Evolutionary conservation across 2,888 invertebrate genomes (phyloP).

Genomic region (Trissoscelio sp.): DNA sequence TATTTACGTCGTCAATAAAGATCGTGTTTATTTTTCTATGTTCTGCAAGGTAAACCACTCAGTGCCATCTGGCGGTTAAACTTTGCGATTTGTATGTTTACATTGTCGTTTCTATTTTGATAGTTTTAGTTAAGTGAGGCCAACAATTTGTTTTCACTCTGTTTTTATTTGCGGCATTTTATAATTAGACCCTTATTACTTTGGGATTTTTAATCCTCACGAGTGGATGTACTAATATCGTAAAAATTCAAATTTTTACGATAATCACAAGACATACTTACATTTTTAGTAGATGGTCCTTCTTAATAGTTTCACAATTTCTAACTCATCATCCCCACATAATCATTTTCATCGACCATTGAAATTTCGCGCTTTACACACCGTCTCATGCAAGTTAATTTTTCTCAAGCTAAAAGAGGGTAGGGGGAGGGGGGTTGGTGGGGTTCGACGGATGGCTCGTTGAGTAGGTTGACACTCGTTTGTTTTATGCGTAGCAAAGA

Average conservation of each 20-base stretch:
- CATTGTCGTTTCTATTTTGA: no score
- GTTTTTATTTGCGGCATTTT: no score
- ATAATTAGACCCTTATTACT: no score
- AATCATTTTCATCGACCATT: slow-evolving; percentile 9
- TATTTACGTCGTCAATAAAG: slow-evolving; percentile 58
- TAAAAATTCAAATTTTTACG: no score
- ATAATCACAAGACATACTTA: no score
- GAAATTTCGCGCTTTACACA: slow-evolving; percentile 18
- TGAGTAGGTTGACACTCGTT: slow-evolving; percentile 61
- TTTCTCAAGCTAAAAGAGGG: background rate
- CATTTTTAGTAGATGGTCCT: no score
- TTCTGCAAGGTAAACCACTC: background rate
- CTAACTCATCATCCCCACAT: background rate
- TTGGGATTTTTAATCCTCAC: no score
- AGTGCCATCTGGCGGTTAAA: slow-evolving; percentile 29
- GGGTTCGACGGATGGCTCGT: slow-evolving; percentile 39
- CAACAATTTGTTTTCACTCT: no score
- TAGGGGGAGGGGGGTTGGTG: background rate
- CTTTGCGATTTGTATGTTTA: slow-evolving; percentile 8
- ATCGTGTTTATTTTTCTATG: slow-evolving; percentile 8
- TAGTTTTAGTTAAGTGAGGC: no score
- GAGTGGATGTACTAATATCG: no score
- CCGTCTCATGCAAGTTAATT: slow-evolving; percentile 30
- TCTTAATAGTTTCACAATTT: no score
- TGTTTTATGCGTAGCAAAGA: slow-evolving; percentile 63